phyloP scores from a whole-genome alignment of 2,888 invertebrate species.

The Latrodectus hesperus region DNA sequence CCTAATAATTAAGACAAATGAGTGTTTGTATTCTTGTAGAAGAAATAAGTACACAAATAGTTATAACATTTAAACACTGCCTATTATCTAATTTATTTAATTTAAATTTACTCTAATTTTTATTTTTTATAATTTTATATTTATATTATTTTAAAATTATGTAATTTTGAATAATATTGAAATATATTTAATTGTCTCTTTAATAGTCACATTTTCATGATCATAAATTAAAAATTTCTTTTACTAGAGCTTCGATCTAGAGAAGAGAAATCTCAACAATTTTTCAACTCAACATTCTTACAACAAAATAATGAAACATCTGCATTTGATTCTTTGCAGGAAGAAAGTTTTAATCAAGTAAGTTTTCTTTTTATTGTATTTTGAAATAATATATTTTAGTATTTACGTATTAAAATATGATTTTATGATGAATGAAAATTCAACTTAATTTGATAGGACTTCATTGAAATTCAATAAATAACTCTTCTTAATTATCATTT shows the following conservation, averaged over 20 bases:
- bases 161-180: neutral
- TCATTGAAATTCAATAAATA: too few species aligned
- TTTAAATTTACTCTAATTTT: too few species aligned
- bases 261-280: constrained; percentile 91
- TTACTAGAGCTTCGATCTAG: constrained; percentile 85
- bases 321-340: constrained; percentile 43
- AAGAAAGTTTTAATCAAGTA: constrained; percentile 61
- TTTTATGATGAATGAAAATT: too few species aligned
- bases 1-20: too few species aligned
- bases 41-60: too few species aligned
- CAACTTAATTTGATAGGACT: too few species aligned
- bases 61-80: too few species aligned
- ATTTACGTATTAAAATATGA: too few species aligned
- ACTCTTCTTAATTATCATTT: too few species aligned
- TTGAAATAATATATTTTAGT: constrained; percentile 14
- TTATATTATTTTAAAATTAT: neutral
- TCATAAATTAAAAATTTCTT: constrained; percentile 46
- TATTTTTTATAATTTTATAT: neutral
- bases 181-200: neutral
- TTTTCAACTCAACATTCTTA: constrained; percentile 83
- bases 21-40: too few species aligned
- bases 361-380: neutral
- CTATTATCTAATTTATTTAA: too few species aligned
- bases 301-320: constrained; percentile 78
- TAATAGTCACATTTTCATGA: neutral